Conservation (phyloP, 2,797 vertebrate species). For the Neosilurus hyrtlii region DNA sequence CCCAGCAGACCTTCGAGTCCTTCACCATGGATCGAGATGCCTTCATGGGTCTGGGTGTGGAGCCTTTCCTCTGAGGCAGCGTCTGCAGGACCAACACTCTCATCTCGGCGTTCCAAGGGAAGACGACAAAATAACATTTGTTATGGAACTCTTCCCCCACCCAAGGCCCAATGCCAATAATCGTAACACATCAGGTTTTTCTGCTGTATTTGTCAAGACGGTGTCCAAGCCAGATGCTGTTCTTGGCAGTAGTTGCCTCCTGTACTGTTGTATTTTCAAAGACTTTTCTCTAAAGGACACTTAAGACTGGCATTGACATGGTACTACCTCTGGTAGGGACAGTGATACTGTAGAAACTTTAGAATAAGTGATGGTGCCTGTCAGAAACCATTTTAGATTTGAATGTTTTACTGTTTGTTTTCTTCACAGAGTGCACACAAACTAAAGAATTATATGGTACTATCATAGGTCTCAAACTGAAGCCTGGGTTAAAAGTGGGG, state of each 20-base stretch:
- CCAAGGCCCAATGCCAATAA: constrained; percentile 64
- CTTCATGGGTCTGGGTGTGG: constrained; percentile 76
- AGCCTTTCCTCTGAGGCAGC: constrained; percentile 69
- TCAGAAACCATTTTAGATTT: constrained; percentile 56
- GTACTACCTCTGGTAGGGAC: constrained; percentile 65
- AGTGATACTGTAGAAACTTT: constrained; percentile 56
- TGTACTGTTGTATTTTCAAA: constrained; percentile 55
- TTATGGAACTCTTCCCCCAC: constrained; percentile 49
- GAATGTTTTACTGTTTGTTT: constrained; percentile 50
- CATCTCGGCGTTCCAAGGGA: constrained; percentile 45
- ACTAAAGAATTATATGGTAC: constrained; percentile 52
- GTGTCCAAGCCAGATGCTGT: constrained; percentile 51
- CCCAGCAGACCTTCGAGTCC: constrained; percentile 63
- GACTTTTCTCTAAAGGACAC: constrained; percentile 48
- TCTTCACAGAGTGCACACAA: constrained; percentile 54
- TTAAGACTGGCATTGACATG: constrained; percentile 52
- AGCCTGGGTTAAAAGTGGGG: constrained; percentile 39
- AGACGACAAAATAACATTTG: constrained; percentile 47
- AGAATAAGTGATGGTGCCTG: constrained; percentile 60
- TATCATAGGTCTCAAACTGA: constrained; percentile 47
- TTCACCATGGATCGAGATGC: constrained; percentile 68
- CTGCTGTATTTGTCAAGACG: constrained; percentile 55
- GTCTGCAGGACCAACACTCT: constrained; percentile 20
- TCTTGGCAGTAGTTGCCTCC: constrained; percentile 51
- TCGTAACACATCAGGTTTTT: constrained; percentile 67